phyloP scores from a whole-genome alignment of 1,140 invertebrate species.

The Amyelois transitella region DNA sequence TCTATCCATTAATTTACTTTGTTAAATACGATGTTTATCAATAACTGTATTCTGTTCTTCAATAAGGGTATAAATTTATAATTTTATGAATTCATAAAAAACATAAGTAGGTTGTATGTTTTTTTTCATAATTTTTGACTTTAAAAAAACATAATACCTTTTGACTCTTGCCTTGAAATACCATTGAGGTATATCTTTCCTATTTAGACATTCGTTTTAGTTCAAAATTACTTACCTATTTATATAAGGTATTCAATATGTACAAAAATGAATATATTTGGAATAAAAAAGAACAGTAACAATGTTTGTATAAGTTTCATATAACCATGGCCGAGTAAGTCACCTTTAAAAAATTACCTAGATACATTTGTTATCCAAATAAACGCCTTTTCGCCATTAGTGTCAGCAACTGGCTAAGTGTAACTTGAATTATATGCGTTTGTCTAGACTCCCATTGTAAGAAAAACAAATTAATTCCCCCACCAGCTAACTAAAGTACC shows the following conservation, averaged over 20 bases:
- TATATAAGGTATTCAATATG: background rate
- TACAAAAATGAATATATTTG: constrained; percentile 29
- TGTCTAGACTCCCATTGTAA: constrained; percentile 71
- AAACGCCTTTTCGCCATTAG: constrained; percentile 53
- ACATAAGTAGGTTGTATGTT: background rate
- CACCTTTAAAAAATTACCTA: background rate
- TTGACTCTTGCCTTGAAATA: background rate
- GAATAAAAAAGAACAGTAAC: constrained; percentile 1
- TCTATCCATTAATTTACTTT: background rate
- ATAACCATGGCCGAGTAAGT: background rate
- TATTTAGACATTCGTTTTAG: background rate
- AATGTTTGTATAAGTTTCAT: constrained; percentile 3
- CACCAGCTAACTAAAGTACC: constrained; percentile 51
- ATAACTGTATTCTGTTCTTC: background rate
- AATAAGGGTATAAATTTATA: background rate
- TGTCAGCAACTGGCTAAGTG: constrained; percentile 59
- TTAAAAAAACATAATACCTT: background rate
- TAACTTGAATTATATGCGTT: constrained; percentile 68
- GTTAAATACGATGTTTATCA: background rate
- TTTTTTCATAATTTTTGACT: background rate
- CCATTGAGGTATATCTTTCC: background rate
- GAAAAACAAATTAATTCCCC: constrained; percentile 72
- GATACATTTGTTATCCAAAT: constrained; percentile 17
- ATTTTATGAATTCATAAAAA: background rate
- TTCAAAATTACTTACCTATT: background rate